A percentile compares a stretch with the other conserved stretches of the same genome.
Evolutionary conservation across 2,797 vertebrate genomes (phyloP).

Genomic region (Pitangus sulphuratus): DNA sequence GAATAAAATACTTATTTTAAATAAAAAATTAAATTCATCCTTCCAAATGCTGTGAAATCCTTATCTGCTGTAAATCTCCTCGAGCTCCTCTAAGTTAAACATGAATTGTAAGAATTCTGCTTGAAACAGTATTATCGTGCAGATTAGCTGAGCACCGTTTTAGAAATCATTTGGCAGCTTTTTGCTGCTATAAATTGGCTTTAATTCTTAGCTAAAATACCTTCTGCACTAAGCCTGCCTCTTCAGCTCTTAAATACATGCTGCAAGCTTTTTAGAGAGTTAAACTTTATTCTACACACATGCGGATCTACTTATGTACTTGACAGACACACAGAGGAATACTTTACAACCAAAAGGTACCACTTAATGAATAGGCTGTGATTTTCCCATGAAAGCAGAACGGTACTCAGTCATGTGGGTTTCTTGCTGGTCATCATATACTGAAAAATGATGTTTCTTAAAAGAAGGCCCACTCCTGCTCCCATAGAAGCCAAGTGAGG

Average conservation of each 20-base stretch:
- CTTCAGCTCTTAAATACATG: not conserved
- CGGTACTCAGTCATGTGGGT: accelerated
- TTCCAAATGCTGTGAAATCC: conserved; percentile 31
- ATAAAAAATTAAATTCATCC: conserved; percentile 7
- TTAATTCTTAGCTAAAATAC: conserved; percentile 58
- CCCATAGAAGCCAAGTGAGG: not conserved
- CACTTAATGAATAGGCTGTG: not conserved
- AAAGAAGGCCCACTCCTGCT: not conserved
- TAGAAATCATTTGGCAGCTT: conserved; percentile 41
- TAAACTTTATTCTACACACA: not conserved
- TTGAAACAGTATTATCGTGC: conserved; percentile 37
- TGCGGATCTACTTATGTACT: not conserved
- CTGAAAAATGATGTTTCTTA: not conserved
- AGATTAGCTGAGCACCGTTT: conserved; percentile 47
- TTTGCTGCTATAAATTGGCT: not conserved
- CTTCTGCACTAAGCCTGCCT: conserved; percentile 18
- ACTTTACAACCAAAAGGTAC: not conserved
- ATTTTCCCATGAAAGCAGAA: not conserved
- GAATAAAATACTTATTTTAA: conserved; percentile 22
- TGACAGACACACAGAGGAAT: not conserved
- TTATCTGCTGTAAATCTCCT: conserved; percentile 50
- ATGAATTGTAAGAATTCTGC: conserved; percentile 34
- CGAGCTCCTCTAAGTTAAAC: conserved; percentile 29
- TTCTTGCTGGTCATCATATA: not conserved
- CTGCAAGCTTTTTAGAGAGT: conserved; percentile 21